Evolutionary conservation across 2,888 invertebrate species (phyloP), one percentile per base, ranked within the genome.

Genomic region (Agrochola lychnidis): DNA sequence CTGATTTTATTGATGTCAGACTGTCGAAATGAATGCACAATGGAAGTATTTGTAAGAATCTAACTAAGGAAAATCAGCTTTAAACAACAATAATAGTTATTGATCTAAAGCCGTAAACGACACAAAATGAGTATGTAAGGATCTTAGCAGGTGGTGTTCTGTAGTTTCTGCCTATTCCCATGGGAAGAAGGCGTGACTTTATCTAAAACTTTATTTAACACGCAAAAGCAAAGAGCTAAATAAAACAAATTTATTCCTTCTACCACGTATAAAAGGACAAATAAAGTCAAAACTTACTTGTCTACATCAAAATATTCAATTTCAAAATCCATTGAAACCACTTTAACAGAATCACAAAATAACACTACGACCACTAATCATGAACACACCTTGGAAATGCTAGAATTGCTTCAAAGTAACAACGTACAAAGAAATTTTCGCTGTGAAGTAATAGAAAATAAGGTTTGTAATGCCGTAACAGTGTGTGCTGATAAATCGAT

Each of bases 401-500:
- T 74, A 40, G 42, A 71, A 77, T 25, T 56, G 45, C 14, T 73
- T 57, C 62, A 63, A 71, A 69, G 36, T 6, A 25, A 30, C n/a
- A 61, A 48, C 12, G 56, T 45, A 19, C 53, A 76, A 22, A 42
- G 14, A 4, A 84, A 59, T 73, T 69, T 64, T n/a, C 10, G 76
- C 63, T 51, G 10, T 77, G 22, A 51, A 14, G 0, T 14, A 19
- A 0, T 5, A 10, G 2, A 56, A 0, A 16, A 66, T 66, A 78
- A 75, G 71, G 64, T 63, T 57, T 42, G 57, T 12, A 57, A 67
- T 81, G 4, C 57, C 14, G 2, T 59, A 51, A 59, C 51, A 64
- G 14, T n/a, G 12, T 56, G 9, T 69, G 16, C 42, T 75, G 85
- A 85, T 87, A 88, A 88, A 88, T 83, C 87, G 78, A 87, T 84